These are phyloP conservation scores for Echiichthys vipera DNA, from an alignment of 2,797 vertebrate genomes.

Conservation along the genomic window DNA sequence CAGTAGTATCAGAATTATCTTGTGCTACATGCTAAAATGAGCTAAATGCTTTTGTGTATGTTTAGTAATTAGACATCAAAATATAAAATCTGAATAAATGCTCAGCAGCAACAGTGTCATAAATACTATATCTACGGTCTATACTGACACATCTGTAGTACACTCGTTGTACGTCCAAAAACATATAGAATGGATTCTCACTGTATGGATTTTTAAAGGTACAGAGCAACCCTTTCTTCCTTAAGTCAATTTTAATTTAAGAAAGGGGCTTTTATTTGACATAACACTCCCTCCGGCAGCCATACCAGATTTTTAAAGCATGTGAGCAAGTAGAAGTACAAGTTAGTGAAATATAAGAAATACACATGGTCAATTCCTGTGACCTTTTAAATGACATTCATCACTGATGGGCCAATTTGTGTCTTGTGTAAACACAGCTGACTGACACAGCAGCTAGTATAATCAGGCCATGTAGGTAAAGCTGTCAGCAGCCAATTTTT, in stretches of 20 bases:
- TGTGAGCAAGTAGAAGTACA: not conserved
- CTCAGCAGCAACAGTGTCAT: too few species aligned
- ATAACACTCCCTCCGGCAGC: not conserved
- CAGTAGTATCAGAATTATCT: too few species aligned
- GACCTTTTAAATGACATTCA: not conserved
- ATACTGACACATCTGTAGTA: not conserved
- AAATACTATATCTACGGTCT: too few species aligned
- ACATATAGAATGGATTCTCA: slow-evolving; percentile 14
- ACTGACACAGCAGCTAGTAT: not conserved
- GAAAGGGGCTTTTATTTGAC: not conserved
- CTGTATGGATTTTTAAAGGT: slow-evolving; percentile 2
- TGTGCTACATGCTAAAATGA: not conserved
- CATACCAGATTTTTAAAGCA: not conserved
- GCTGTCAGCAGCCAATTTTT: too few species aligned
- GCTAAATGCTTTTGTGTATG: too few species aligned
- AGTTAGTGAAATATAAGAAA: not conserved
- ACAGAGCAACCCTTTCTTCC: not conserved
- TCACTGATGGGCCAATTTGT: not conserved
- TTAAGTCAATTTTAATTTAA: not conserved
- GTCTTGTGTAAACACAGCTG: not conserved
- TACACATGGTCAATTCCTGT: not conserved
- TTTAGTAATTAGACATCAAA: not conserved
- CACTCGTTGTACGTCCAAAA: too few species aligned
- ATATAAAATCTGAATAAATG: not conserved
- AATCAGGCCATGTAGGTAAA: not conserved